Evolutionary conservation across 2,888 invertebrate genomes (phyloP), one percentile per base, ranked within the genome.

Genomic region (Sicus ferrugineus): DNA sequence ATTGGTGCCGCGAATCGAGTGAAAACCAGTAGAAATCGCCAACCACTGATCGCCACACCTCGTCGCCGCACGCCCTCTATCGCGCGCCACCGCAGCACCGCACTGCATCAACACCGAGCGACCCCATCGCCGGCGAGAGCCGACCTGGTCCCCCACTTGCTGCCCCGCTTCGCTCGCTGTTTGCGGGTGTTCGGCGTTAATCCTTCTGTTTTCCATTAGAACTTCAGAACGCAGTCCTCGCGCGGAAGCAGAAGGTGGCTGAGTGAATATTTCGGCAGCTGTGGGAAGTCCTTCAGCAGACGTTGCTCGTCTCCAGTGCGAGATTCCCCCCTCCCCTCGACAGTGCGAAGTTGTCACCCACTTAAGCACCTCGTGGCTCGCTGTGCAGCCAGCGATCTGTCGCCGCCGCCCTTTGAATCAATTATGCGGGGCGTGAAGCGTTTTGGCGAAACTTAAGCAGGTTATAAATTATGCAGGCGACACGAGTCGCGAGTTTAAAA

Each of bases 381-480:
- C n/a, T n/a, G n/a, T n/a, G n/a, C n/a, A n/a, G n/a, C n/a, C n/a
- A n/a, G n/a, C n/a, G n/a, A n/a, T n/a, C n/a, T n/a, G n/a, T n/a
- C n/a, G n/a, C n/a, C n/a, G n/a, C n/a, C n/a, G n/a, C n/a, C n/a
- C n/a, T n/a, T 52, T 48, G 48, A 70, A 72, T 72, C 69, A 72
- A 72, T 72, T 72, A 72, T 70, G 61, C 72, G 58, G 59, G 58
- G 50, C 63, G 31, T 48, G 42, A 19, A 59, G 11, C 61, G 38
- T 23, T 48, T 38, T n/a, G 48, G 21, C 19, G 58, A 56, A 71
- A 71, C 71, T 72, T 72, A 54, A 46, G 54, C 67, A 61, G 58
- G 30, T 38, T 34, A 66, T 72, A 68, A 72, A 72, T 72, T 68
- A 72, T 72, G 56, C 68, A 70, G 67, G 56, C 21, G 30, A 67